Evolutionary conservation across 2,888 invertebrate genomes (phyloP), one percentile per base, ranked within the genome.

Genomic region (Philopedon plagiatum): DNA sequence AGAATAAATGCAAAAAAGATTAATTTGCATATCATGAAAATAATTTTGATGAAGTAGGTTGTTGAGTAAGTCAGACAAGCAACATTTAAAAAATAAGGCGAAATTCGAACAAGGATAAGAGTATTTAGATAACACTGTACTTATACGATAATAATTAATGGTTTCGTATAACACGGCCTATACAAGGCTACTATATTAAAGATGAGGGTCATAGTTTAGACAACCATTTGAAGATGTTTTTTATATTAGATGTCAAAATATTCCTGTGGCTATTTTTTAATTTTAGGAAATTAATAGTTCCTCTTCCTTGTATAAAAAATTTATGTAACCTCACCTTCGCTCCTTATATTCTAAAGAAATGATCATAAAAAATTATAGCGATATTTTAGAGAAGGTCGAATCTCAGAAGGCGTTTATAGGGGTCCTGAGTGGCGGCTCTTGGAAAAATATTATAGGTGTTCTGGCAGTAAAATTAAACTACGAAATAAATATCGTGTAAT

Each of bases 81-180:
- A 49, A 23, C 49, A 13, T 23, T 49, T 44, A 2, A 49, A 18
- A 23, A 23, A 49, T 21, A 21, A 2, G 11, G 46, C 21, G 15
- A 49, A 49, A 23, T 15, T 49, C 49, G 21, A 11, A 49, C 49
- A 49, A 49, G 49, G 49, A 49, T 49, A 49, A 44, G 19, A 44
- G 18, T 44, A 44, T 21, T 44, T 44, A 44, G 21, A 44, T 19
- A 19, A 19, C 18, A 41, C 5, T 41, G 19, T 44, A 44, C 18
- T 11, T 5, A 18, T 19, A 44, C 19, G 1, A 11, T 9, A 44
- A 21, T 44, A 44, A 44, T 44, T 44, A 44, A 11, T 44, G 44
- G 9, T 44, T 44, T 44, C 9, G 8, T 18, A 9, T 11, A 44
- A 44, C 18, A 44, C 11, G 7, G 44, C 19, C 21, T 18, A 4